Base-by-base conservation (phyloP, 2,797 vertebrate genomes). In the Chloroceryle amazona region DNA sequence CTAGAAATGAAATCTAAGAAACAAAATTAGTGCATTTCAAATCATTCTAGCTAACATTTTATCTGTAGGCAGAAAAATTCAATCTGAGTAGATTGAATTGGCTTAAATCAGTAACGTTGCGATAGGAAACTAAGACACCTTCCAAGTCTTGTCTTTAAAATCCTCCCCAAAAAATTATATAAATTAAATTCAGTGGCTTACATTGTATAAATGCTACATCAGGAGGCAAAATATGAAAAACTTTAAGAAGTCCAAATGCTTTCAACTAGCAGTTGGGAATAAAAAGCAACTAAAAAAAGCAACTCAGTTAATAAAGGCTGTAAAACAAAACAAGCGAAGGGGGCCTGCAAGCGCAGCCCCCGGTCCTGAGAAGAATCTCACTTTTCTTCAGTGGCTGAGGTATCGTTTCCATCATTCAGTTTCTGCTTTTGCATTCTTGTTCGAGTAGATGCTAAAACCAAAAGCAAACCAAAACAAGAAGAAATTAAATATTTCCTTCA, bases 401-500 rank as follows among this genome's bases (percentile, higher is more conserved):
- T 97, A 94, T 99, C 98, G 3, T 98, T 97, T 49, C 98, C 98
- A 65, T 99, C 99, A 85, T 98, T 99, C 97, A 99, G 98, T 96
- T 99, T 99, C 98, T 99, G 99, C 93, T 99, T 99, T 92, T 99
- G 99, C 98, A 99, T 99, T 92, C 99, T 99, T 94, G 98, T 99
- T 86, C 99, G 98, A 92, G 99, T 99, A 51, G 99, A 99, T 89
- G 98, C 99, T 99, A 39, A 67, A 86, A 93, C 72, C 23, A 17
- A 41, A 39, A 52, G 6, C 29, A 52, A 47, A 63, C 4, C 7
- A 44, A 31, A 10, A 6, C 19, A 47, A 22, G 81, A 88, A 54
- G n/a, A 11, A 46, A 62, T 75, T 2, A 35, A 49, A 9, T 33
- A 4, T 5, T 84, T 75, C 29, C 35, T 78, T 84, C 20, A 18